Evolutionary conservation across 2,113 vertebrate genomes (phyloP).

Genomic region (Pagrus major): DNA sequence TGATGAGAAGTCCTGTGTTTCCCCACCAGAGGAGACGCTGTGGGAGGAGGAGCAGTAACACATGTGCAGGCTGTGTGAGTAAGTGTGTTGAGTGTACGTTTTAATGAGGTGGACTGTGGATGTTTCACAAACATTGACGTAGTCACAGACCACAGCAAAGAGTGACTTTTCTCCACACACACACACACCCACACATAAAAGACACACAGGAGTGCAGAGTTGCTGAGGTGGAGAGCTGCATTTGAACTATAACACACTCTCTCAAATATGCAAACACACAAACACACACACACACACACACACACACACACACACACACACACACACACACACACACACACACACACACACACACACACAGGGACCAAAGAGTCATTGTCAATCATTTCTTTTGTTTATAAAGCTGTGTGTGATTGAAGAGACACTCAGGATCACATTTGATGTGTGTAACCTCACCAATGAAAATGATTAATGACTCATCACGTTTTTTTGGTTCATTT

Average conservation of each 20-base stretch:
- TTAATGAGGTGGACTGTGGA: background rate
- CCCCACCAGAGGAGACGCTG: background rate
- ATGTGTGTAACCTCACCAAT: background rate
- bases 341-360: background rate
- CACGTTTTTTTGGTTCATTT: conserved; percentile 1
- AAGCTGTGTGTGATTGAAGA: conserved; percentile 20
- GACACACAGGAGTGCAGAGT: too few species aligned
- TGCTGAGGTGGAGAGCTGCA: background rate
- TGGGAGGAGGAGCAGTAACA: conserved; percentile 15
- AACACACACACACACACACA: too few species aligned
- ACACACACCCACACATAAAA: background rate
- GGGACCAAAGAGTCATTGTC: conserved; percentile 15
- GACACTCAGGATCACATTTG: background rate
- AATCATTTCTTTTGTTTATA: conserved; percentile 37
- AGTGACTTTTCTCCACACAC: background rate
- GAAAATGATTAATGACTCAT: background rate
- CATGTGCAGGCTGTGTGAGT: conserved; percentile 9
- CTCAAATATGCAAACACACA: too few species aligned
- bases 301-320: too few species aligned
- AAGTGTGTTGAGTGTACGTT: conserved; percentile 7
- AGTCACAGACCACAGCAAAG: conserved; percentile 21
- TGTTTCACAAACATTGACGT: conserved; percentile 15
- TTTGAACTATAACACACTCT: background rate
- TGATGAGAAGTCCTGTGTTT: conserved; percentile 30
- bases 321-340: background rate